These are phyloP conservation scores for Holacanthella duospinosa DNA, from an alignment of 2,888 invertebrate species.

Conservation along the genomic window DNA sequence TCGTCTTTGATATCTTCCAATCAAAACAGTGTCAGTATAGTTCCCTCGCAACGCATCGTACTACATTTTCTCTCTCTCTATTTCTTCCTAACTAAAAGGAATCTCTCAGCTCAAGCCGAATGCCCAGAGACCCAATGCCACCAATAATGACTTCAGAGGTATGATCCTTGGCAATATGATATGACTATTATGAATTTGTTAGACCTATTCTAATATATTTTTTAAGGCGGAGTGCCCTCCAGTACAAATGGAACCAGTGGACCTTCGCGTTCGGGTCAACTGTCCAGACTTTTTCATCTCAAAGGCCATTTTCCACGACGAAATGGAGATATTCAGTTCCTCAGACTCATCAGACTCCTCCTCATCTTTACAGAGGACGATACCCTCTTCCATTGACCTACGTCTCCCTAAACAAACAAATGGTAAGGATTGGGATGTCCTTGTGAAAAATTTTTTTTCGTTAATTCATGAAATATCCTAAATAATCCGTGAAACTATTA, in stretches of 20 bases:
- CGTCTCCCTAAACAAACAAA: background rate
- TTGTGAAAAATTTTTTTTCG: too few species aligned
- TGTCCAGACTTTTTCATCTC: slow-evolving; percentile 2
- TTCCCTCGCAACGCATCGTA: too few species aligned
- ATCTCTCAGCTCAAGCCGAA: background rate
- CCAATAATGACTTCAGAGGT: slow-evolving; percentile 1
- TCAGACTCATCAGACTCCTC: background rate
- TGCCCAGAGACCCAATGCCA: background rate
- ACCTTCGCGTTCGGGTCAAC: slow-evolving; percentile 37
- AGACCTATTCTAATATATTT: background rate
- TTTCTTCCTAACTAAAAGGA: background rate
- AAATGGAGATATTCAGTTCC: slow-evolving; percentile 2
- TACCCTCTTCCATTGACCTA: background rate
- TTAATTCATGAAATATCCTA: too few species aligned
- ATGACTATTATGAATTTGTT: background rate
- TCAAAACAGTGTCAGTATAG: too few species aligned
- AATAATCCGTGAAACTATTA: too few species aligned
- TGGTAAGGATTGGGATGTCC: background rate
- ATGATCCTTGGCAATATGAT: background rate
- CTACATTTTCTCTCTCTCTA: background rate
- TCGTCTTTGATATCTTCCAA: background rate
- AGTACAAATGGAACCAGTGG: slow-evolving; percentile 57
- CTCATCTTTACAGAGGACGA: background rate
- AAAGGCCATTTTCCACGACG: background rate
- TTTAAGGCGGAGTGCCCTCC: slow-evolving; percentile 37